A percentile compares a stretch with the other conserved stretches of the same genome.
phyloP scores from a whole-genome alignment of 2,113 vertebrate genomes.

The Indri indri region DNA sequence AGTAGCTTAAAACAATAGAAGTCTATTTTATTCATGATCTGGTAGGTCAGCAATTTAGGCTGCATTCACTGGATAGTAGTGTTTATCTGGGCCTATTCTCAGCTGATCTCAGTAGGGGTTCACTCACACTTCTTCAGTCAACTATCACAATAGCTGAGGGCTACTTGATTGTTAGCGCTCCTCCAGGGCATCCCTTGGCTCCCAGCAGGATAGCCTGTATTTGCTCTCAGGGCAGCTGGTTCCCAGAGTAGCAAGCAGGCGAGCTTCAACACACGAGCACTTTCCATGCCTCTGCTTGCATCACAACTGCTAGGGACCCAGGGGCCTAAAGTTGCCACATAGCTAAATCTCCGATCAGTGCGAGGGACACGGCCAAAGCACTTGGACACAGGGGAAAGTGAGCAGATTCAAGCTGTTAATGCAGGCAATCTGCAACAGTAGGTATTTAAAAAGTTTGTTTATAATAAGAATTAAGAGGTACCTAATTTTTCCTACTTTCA shows the following conservation, averaged over 20 bases:
- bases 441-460: not conserved
- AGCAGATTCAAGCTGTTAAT: not conserved
- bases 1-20: not conserved
- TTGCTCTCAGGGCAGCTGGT: not conserved
- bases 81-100: not conserved
- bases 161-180: not conserved
- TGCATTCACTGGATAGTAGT: not conserved
- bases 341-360: not conserved
- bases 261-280: not conserved
- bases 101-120: not conserved
- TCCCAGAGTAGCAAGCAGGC: not conserved
- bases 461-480: not conserved
- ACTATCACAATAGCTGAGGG: not conserved
- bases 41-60: not conserved
- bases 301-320: not conserved
- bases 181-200: not conserved
- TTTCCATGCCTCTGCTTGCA: not conserved
- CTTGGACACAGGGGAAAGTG: not conserved
- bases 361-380: not conserved
- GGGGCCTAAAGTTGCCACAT: not conserved
- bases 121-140: not conserved
- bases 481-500: not conserved
- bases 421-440: not conserved
- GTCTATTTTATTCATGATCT: not conserved
- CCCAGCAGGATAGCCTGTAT: not conserved